A percentile compares a stretch with the other conserved stretches of the same genome.
Conservation (phyloP, 2,888 invertebrate species). For the Caradrina kadenii region DNA sequence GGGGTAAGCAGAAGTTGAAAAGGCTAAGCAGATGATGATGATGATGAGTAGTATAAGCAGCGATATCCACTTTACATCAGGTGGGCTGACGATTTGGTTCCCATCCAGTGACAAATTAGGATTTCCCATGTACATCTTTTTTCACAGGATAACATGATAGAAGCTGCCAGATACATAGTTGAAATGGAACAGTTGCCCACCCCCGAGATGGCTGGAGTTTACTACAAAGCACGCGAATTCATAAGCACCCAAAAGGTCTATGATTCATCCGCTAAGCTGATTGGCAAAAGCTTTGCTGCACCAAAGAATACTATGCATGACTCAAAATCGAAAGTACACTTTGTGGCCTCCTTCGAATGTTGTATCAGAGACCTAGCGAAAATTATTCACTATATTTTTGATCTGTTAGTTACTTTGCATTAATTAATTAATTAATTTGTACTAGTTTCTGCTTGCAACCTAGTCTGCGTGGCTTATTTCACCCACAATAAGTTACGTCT, state of each 20-base stretch:
- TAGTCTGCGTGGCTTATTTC: too few species aligned
- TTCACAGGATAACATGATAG: slow-evolving; percentile 83
- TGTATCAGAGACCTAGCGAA: slow-evolving; percentile 77
- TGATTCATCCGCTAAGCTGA: background rate
- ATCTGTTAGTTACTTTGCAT: slow-evolving; percentile 72
- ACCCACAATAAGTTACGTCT: too few species aligned
- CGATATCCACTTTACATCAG: too few species aligned
- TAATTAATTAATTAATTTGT: background rate
- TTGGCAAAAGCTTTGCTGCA: too few species aligned
- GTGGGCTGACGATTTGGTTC: too few species aligned
- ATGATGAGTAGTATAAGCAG: too few species aligned
- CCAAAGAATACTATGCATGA: background rate
- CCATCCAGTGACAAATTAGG: too few species aligned
- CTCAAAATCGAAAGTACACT: slow-evolving; percentile 70
- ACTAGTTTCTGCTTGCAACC: background rate
- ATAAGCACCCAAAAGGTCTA: background rate
- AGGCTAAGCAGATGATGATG: too few species aligned
- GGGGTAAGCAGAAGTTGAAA: too few species aligned
- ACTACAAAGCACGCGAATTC: slow-evolving; percentile 70
- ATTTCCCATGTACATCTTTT: background rate
- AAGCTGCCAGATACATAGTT: slow-evolving; percentile 76
- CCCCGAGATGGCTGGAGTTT: slow-evolving; percentile 76
- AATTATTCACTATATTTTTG: slow-evolving; percentile 87
- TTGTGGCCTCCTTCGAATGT: slow-evolving; percentile 77
- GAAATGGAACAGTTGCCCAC: slow-evolving; percentile 71